phyloP scores from a whole-genome alignment of 1,140 invertebrate species.

The Wiebesia pumilae region DNA sequence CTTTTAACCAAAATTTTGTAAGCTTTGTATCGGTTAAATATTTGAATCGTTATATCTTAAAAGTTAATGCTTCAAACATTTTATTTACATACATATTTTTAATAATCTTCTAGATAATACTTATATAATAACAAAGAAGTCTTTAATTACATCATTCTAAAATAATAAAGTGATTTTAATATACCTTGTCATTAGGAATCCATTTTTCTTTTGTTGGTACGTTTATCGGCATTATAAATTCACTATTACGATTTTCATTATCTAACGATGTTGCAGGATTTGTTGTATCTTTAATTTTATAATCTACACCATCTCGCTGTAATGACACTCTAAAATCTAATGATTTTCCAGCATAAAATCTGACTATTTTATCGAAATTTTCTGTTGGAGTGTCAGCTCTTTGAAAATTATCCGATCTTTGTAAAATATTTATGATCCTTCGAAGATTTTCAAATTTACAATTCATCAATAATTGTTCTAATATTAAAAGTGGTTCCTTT shows the following conservation, averaged over 20 bases:
- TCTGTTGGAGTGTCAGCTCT: slow-evolving; percentile 69
- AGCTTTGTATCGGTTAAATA: no score
- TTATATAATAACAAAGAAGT: background rate
- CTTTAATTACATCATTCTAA: background rate
- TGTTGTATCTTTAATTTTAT: slow-evolving; percentile 70
- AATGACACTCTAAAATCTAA: slow-evolving; percentile 80
- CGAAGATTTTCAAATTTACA: slow-evolving; percentile 81
- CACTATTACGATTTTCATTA: slow-evolving; percentile 74
- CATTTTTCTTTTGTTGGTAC: slow-evolving; percentile 82
- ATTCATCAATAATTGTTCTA: slow-evolving; percentile 86
- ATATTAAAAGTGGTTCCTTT: slow-evolving; percentile 80
- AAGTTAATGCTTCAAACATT: background rate
- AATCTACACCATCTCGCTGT: slow-evolving; percentile 68
- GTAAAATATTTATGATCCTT: slow-evolving; percentile 73
- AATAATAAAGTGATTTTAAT: background rate
- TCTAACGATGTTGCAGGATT: slow-evolving; percentile 71
- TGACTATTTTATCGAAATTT: slow-evolving; percentile 80
- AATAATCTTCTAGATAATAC: background rate
- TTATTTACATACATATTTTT: background rate
- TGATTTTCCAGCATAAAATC: slow-evolving; percentile 83
- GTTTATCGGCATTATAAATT: slow-evolving; percentile 80
- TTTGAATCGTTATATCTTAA: background rate
- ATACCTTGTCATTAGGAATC: slow-evolving; percentile 80
- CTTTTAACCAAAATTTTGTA: no score
- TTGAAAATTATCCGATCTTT: slow-evolving; percentile 49